These are phyloP conservation scores for Eupsilia transversa DNA, from an alignment of 2,888 invertebrate species.

Conservation along the genomic window DNA sequence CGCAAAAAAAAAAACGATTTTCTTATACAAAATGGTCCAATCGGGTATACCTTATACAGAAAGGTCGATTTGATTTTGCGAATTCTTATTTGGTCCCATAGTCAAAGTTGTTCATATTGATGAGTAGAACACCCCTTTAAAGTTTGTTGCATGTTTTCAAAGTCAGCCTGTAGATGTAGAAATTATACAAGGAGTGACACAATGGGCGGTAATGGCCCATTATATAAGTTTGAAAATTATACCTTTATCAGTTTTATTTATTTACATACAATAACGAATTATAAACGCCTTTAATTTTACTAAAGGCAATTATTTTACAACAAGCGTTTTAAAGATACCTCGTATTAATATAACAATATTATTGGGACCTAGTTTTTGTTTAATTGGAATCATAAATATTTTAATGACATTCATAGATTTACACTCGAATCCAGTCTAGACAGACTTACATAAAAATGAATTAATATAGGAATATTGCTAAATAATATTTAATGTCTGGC, in stretches of 20 bases:
- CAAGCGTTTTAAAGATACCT: constrained; percentile 1
- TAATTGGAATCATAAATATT: constrained; percentile 17
- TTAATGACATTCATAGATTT: constrained; percentile 24
- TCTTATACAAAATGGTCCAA: too few relatives aligned
- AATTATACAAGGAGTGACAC: too few relatives aligned
- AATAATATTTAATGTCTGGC: not conserved
- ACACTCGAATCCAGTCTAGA: constrained; percentile 12
- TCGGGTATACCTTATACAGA: too few relatives aligned
- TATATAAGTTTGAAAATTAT: too few relatives aligned
- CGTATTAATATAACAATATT: not conserved
- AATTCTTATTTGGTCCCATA: too few relatives aligned
- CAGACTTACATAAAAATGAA: constrained; percentile 17
- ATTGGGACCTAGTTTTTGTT: not conserved
- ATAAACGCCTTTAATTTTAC: not conserved
- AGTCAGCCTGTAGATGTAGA: too few relatives aligned
- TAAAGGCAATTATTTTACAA: constrained; percentile 10
- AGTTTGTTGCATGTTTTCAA: too few relatives aligned
- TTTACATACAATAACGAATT: not conserved
- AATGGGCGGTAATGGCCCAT: too few relatives aligned
- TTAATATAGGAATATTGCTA: not conserved
- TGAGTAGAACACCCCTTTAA: too few relatives aligned
- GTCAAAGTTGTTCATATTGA: too few relatives aligned
- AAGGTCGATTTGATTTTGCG: too few relatives aligned
- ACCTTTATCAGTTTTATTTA: not conserved
- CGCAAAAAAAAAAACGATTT: too few relatives aligned